Evolutionary conservation across 2,113 vertebrate genomes (phyloP).

Genomic region (Siphamia tubifer): DNA sequence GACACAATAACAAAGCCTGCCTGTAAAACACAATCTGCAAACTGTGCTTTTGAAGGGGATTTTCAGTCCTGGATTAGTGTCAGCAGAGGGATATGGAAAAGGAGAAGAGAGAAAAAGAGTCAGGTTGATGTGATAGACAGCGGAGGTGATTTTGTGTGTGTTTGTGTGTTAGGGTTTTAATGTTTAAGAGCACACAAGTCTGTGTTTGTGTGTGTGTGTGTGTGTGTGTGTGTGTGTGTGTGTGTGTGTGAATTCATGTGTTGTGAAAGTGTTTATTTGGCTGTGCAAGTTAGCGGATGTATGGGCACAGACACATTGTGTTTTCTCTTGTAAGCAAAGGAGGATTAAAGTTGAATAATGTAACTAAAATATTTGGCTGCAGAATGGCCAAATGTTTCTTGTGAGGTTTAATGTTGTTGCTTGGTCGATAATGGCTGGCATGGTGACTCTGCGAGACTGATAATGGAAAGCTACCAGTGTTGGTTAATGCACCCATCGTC

Average conservation of each 20-base stretch:
- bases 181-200: slow-evolving; percentile 2
- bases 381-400: slow-evolving; percentile 40
- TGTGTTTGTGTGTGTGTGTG: not conserved
- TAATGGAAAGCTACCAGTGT: slow-evolving; percentile 51
- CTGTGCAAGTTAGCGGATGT: slow-evolving; percentile 46
- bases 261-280: slow-evolving; percentile 54
- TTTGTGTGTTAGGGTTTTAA: slow-evolving; percentile 31
- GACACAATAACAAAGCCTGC: slow-evolving; percentile 82
- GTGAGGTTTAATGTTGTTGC: slow-evolving; percentile 42
- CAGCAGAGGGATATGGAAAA: slow-evolving; percentile 68
- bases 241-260: slow-evolving; percentile 22
- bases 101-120: slow-evolving; percentile 64
- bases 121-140: slow-evolving; percentile 74
- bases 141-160: slow-evolving; percentile 58
- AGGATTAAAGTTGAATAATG: slow-evolving; percentile 58
- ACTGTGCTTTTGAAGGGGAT: slow-evolving; percentile 79
- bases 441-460: slow-evolving; percentile 37
- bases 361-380: slow-evolving; percentile 49
- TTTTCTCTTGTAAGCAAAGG: slow-evolving; percentile 44
- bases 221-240: slow-evolving; percentile 17
- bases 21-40: slow-evolving; percentile 82
- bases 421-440: slow-evolving; percentile 46
- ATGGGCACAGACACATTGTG: slow-evolving; percentile 53
- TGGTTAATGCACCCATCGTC: slow-evolving; percentile 59
- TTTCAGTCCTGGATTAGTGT: slow-evolving; percentile 79